These are phyloP conservation scores for Eurytoma californica DNA, from an alignment of 2,888 invertebrate species.

Conservation along the genomic window DNA sequence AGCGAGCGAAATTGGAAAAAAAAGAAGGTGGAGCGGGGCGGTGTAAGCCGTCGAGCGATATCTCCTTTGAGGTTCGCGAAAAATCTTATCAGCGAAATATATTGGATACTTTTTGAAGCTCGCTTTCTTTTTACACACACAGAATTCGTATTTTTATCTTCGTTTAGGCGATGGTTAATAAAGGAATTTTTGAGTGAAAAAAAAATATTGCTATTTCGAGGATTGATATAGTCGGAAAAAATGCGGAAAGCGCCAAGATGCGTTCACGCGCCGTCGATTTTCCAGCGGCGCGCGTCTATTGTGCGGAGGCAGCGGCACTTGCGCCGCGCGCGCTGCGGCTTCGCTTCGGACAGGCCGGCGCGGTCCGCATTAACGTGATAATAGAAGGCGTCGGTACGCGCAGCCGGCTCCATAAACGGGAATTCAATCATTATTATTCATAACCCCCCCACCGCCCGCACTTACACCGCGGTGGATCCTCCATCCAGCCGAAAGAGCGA, in stretches of 20 bases:
- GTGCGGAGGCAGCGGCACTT: constrained; percentile 7
- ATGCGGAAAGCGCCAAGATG: not conserved
- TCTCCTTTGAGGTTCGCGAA: not conserved
- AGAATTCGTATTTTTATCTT: no score
- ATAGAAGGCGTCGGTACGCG: constrained; percentile 53
- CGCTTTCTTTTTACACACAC: no score
- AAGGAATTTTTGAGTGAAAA: no score
- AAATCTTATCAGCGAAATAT: not conserved
- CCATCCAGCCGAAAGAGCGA: constrained; percentile 50
- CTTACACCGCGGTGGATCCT: not conserved
- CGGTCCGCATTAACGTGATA: constrained; percentile 54
- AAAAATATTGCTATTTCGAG: no score
- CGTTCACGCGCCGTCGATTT: constrained; percentile 44
- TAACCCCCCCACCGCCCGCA: constrained; percentile 66
- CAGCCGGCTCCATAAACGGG: constrained; percentile 56
- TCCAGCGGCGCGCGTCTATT: constrained; percentile 47
- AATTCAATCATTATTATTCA: constrained; percentile 71
- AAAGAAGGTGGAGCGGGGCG: not conserved
- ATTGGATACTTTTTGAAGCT: no score
- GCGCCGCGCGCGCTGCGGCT: not conserved
- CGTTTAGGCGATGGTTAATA: no score
- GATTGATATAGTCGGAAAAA: not conserved
- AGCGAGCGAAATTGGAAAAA: constrained; percentile 15
- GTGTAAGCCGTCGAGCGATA: not conserved
- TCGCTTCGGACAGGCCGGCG: constrained; percentile 1